Percentiles rank a stretch among this genome's conserved stretches.
Evolutionary conservation across 2,888 invertebrate species (phyloP).

Genomic region (Coremacera marginata): DNA sequence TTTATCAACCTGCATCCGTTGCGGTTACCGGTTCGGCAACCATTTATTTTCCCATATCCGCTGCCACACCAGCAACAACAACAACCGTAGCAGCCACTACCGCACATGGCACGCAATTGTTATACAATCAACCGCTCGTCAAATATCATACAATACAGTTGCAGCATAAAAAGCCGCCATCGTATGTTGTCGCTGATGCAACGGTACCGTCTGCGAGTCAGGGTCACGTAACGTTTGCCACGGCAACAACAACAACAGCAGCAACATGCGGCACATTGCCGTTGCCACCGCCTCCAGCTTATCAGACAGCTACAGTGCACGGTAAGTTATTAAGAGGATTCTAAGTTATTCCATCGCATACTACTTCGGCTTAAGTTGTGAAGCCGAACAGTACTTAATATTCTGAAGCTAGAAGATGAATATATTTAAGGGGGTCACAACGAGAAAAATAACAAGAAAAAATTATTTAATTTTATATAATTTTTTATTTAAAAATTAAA

Average conservation of each 20-base stretch:
- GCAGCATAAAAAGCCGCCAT: conserved; percentile 53
- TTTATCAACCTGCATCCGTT: conserved; percentile 56
- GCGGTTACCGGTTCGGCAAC: conserved; percentile 60
- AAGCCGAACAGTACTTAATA: no score
- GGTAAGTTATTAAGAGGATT: conserved; percentile 56
- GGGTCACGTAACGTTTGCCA: conserved; percentile 44
- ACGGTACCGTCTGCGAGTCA: conserved; percentile 48
- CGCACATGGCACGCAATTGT: conserved; percentile 46
- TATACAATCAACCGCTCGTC: conserved; percentile 62
- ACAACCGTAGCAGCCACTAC: conserved; percentile 38
- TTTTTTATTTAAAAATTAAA: no score
- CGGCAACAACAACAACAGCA: conserved; percentile 43
- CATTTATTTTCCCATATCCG: conserved; percentile 66
- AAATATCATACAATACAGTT: conserved; percentile 69
- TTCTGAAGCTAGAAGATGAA: no score
- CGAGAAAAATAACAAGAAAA: no score
- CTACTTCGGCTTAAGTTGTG: no score
- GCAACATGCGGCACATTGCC: conserved; percentile 19
- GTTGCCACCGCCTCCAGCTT: conserved; percentile 66
- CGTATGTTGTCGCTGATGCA: neutral
- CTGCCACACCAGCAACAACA: conserved; percentile 52
- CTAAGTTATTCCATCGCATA: neutral
- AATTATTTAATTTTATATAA: no score
- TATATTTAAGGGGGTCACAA: no score
- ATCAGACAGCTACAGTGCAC: conserved; percentile 68